Evolutionary conservation across 2,888 invertebrate genomes (phyloP), one percentile per base, ranked within the genome.

Genomic region (Anagyrus pseudococci): DNA sequence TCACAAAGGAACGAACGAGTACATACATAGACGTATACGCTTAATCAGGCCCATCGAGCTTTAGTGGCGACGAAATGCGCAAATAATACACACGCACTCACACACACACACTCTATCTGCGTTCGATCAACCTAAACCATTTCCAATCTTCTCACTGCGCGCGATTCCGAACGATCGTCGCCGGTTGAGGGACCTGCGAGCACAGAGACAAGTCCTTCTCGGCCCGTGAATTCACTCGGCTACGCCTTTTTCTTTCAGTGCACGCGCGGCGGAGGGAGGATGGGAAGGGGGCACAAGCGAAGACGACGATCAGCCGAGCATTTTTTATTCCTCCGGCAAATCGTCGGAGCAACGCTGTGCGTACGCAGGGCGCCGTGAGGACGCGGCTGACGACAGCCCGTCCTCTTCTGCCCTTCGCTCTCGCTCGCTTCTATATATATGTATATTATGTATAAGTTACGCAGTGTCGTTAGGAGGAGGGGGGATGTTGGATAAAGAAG

Each of bases 381-480:
- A n/a, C n/a, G n/a, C 19, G 33, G 10, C 49, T n/a, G 33, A 23
- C 19, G 19, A 20, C 44, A 20, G 20, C 20, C 10, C 20, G 46
- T 20, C 46, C 20, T 46, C 22, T 20, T 20, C 22, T 41, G 13
- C 13, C 17, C 25, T 47, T 13, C 25, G 23, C 47, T 7, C 22
- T 10, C 20, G n/a, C 13, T 13, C 29, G n/a, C 26, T 13, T 26
- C 15, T 25, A 10, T 17, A 19, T 47, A n/a, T 58, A 62, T 58
- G 44, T 62, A 58, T 62, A 49, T 49, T 58, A 63, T 58, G 47
- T 58, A 58, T 62, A 62, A 37, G 49, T 44, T 47, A 17, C 26
- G 6, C 22, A 15, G 23, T 17, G 29, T 49, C 20, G 17, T 22
- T 22, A 19, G 23, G 13, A 15, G 22, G 15, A 22, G n/a, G 8